phyloP scores from a whole-genome alignment of 2,888 invertebrate species.

The Mimumesa dahlbomi region DNA sequence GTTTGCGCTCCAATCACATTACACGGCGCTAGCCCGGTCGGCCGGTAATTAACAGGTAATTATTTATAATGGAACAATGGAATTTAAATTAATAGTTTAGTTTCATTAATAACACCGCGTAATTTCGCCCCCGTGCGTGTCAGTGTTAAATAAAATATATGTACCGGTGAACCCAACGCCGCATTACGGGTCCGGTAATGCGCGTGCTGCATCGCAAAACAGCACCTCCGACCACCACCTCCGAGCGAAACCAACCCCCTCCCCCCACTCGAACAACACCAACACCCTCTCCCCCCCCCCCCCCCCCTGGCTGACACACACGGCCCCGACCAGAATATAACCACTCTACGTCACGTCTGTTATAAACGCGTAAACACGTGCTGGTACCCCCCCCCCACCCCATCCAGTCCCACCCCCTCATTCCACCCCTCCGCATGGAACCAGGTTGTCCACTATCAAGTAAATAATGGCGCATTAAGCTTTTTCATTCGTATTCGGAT shows the following conservation, averaged over 20 bases:
- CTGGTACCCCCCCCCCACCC: slow-evolving; percentile 70
- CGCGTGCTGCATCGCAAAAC: slow-evolving; percentile 74
- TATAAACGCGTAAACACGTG: slow-evolving; percentile 80
- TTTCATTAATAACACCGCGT: slow-evolving; percentile 79
- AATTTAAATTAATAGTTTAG: slow-evolving; percentile 80
- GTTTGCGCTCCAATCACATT: slow-evolving; percentile 70
- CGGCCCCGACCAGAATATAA: slow-evolving; percentile 62
- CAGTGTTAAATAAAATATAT: slow-evolving; percentile 79
- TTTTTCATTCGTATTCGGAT: slow-evolving; percentile 75
- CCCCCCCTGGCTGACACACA: slow-evolving; percentile 49
- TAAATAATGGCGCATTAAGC: slow-evolving; percentile 80
- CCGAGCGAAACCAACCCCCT: slow-evolving; percentile 30
- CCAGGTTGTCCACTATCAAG: slow-evolving; percentile 78
- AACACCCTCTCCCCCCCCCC: slow-evolving; percentile 23
- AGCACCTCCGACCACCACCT: slow-evolving; percentile 58
- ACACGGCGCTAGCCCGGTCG: slow-evolving; percentile 58
- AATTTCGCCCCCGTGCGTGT: slow-evolving; percentile 74
- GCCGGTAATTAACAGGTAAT: slow-evolving; percentile 78
- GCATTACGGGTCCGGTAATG: slow-evolving; percentile 76
- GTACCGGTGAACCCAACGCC: slow-evolving; percentile 71
- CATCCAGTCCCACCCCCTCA: too few species aligned
- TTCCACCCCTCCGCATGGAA: too few species aligned
- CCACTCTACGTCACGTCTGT: slow-evolving; percentile 78
- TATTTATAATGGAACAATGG: slow-evolving; percentile 80
- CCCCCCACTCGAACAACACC: slow-evolving; percentile 33